phyloP scores from a whole-genome alignment of 1,140 invertebrate species.

The Zaprionus taronus region DNA sequence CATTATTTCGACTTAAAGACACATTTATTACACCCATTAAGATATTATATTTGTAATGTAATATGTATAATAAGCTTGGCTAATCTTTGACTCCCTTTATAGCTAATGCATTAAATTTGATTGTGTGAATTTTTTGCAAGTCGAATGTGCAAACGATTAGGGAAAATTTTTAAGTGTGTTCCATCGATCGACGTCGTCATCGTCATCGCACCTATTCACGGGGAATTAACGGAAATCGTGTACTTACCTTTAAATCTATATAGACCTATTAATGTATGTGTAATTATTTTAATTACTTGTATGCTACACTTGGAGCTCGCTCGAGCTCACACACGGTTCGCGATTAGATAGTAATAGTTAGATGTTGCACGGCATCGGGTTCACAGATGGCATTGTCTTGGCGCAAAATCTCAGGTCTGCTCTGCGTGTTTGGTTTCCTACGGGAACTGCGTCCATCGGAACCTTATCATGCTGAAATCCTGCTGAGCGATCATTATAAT shows the following conservation, averaged over 20 bases:
- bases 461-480: conserved; percentile 90
- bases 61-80: neutral
- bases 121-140: conserved; percentile 35
- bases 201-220: conserved; percentile 28
- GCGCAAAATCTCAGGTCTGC: conserved; percentile 87
- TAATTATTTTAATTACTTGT: conserved; percentile 68
- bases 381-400: conserved; percentile 84
- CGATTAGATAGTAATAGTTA: conserved; percentile 52
- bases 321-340: conserved; percentile 14
- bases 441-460: conserved; percentile 92
- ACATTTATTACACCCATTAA: neutral
- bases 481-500: conserved; percentile 88
- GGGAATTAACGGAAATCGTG: conserved; percentile 16
- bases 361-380: conserved; percentile 34
- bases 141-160: conserved; percentile 25
- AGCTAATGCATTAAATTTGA: neutral
- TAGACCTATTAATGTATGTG: conserved; percentile 45
- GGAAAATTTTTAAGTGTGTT: conserved; percentile 21
- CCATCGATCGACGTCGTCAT: neutral
- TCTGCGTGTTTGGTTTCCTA: conserved; percentile 92
- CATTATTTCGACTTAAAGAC: neutral
- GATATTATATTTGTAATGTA: conserved; percentile 4
- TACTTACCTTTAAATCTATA: conserved; percentile 29
- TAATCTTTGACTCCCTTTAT: neutral
- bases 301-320: conserved; percentile 84